Evolutionary conservation across 1,140 invertebrate species (phyloP).

Genomic region (Listronotus bonariensis): DNA sequence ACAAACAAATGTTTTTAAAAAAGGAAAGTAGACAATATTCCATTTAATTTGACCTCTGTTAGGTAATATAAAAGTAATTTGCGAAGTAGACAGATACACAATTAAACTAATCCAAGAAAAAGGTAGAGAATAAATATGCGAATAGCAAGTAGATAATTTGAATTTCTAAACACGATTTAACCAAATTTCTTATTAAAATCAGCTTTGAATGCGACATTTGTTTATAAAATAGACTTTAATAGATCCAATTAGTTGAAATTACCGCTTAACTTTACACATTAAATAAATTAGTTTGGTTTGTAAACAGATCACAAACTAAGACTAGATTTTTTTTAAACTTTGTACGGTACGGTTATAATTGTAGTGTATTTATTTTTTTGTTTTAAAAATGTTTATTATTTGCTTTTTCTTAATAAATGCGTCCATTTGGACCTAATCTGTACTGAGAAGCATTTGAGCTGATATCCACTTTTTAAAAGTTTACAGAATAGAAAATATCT

Average conservation of each 20-base stretch:
- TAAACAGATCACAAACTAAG: not conserved
- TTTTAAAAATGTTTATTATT: no score
- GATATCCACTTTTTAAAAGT: no score
- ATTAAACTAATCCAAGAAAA: conserved; percentile 7
- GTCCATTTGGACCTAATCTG: no score
- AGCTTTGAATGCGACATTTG: conserved; percentile 7
- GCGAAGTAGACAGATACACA: not conserved
- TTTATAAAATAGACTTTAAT: not conserved
- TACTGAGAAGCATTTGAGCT: no score
- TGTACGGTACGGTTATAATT: no score
- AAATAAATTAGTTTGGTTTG: not conserved
- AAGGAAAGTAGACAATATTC: no score
- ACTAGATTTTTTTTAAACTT: no score
- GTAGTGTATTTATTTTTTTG: no score
- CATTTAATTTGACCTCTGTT: no score
- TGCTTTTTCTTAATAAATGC: no score
- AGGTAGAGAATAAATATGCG: conserved; percentile 21
- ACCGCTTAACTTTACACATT: not conserved
- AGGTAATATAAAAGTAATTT: not conserved
- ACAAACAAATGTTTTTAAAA: no score
- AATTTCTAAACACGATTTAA: conserved; percentile 20
- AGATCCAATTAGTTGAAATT: not conserved
- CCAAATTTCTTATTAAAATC: not conserved
- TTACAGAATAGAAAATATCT: no score
- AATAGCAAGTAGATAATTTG: conserved; percentile 11